Conservation (phyloP, 1,140 invertebrate species). For the Helicoverpa armigera region DNA sequence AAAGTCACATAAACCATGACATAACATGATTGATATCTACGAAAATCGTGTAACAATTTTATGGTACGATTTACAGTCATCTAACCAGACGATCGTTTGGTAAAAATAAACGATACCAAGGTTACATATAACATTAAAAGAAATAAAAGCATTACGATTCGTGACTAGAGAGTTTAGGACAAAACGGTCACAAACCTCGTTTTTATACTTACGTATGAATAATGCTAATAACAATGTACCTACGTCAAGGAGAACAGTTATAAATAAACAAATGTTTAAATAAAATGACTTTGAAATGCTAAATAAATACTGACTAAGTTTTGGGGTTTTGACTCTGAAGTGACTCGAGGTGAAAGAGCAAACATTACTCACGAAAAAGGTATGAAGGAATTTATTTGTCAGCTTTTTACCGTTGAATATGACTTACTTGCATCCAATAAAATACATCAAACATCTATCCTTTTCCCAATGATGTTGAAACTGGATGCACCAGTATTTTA, state of each 20-base stretch:
- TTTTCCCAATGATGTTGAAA: too few relatives aligned
- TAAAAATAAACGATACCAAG: slow-evolving; percentile 59
- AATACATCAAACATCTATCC: too few relatives aligned
- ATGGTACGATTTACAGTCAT: slow-evolving; percentile 38
- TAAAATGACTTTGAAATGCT: slow-evolving; percentile 33
- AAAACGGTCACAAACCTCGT: slow-evolving; percentile 59
- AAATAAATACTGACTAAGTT: slow-evolving; percentile 40
- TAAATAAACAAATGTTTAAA: slow-evolving; percentile 46
- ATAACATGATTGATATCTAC: slow-evolving; percentile 33
- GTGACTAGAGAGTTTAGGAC: slow-evolving; percentile 64
- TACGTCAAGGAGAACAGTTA: slow-evolving; percentile 68
- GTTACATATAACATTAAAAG: slow-evolving; percentile 55
- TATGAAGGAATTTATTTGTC: neutral
- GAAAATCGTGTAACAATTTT: slow-evolving; percentile 30
- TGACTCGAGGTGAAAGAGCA: slow-evolving; percentile 10
- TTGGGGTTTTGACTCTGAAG: neutral
- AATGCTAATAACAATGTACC: slow-evolving; percentile 69
- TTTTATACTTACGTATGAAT: slow-evolving; percentile 63
- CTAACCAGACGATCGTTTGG: slow-evolving; percentile 49
- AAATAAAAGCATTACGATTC: slow-evolving; percentile 57
- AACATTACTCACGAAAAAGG: slow-evolving; percentile 15
- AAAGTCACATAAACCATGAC: slow-evolving; percentile 10
- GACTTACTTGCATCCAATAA: too few relatives aligned
- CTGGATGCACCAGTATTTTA: too few relatives aligned
- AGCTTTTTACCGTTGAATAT: neutral